Percentiles rank a stretch among this genome's conserved stretches.
Conservation (phyloP, 2,113 vertebrate species). For the Aix galericulata region DNA sequence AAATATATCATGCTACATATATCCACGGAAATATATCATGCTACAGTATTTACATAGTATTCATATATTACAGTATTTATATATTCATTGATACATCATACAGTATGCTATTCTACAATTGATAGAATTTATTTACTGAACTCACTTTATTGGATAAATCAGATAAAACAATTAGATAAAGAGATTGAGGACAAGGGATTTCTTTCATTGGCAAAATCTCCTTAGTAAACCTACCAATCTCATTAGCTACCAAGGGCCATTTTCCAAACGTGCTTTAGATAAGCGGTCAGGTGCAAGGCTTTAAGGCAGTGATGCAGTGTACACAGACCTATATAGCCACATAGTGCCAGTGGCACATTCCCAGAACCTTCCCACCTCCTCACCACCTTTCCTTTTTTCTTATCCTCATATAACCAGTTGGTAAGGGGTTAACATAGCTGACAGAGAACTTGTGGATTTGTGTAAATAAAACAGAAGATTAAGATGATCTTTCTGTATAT, state of each 20-base stretch:
- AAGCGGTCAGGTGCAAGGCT: background rate
- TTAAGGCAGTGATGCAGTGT: background rate
- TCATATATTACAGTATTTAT: background rate
- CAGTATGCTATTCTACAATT: slow-evolving; percentile 10
- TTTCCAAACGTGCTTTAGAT: background rate
- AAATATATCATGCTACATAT: background rate
- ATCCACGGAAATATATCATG: background rate
- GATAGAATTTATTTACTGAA: background rate
- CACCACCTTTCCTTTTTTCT: background rate
- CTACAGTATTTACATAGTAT: background rate
- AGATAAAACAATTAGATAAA: background rate
- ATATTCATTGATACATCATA: background rate
- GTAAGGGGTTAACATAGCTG: background rate
- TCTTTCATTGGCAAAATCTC: background rate
- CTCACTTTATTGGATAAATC: slow-evolving; percentile 14
- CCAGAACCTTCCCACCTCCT: background rate
- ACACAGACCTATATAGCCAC: accelerated
- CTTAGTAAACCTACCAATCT: background rate
- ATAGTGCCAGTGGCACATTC: background rate
- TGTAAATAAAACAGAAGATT: background rate
- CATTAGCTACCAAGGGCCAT: background rate
- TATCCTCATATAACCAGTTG: background rate
- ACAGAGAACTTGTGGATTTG: background rate
- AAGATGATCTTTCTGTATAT: background rate
- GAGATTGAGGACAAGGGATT: background rate